Base-by-base conservation (phyloP, 1,140 invertebrate genomes). In the Cydia strobilella region DNA sequence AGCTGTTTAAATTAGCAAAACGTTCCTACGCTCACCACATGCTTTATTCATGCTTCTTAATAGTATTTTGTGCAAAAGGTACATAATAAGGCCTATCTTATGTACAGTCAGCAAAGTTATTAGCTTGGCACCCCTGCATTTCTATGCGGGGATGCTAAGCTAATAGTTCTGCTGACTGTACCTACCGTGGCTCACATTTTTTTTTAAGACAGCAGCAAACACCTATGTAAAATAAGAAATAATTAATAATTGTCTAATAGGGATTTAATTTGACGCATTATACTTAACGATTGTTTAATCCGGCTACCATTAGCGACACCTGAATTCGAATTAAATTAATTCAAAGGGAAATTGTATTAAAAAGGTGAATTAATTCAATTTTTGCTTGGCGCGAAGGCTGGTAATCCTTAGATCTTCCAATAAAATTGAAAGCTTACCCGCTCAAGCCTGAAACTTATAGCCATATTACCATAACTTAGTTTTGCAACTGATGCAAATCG, bases 391-490 rank as follows among this genome's bases (percentile, higher is more conserved):
- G 77, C 79, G 79, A 79, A 78, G 75, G 77, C 76, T 82, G 35
- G 74, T 75, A 79, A 78, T 76, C 74, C 69, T 25, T 59, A 59
- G 20, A 77, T 78, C 76, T 76, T 65, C 79, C 77, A 84, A 84
- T 87, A 87, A 86, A 89, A 86, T 89, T 85, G 82, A 85, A 87
- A 87, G 81, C 82, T 84, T 85, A 82, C 80, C 80, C 80, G 78
- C 75, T 74, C 51, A 45, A 81, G 78, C 80, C 77, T 86, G 86
- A 84, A 86, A 90, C 83, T 87, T 87, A 86, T 87, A 86, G 84
- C 84, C 78, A 80, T 84, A 88, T 88, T 87, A 89, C 81, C 84
- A 89, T 90, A 92, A 89, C 82, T 87, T 83, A 86, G 82, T 86
- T 88, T 87, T 82, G 86, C 84, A 80, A 79, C 79, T 77, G 85